Conservation (phyloP, 2,113 vertebrate species). For the Monopterus albus region DNA sequence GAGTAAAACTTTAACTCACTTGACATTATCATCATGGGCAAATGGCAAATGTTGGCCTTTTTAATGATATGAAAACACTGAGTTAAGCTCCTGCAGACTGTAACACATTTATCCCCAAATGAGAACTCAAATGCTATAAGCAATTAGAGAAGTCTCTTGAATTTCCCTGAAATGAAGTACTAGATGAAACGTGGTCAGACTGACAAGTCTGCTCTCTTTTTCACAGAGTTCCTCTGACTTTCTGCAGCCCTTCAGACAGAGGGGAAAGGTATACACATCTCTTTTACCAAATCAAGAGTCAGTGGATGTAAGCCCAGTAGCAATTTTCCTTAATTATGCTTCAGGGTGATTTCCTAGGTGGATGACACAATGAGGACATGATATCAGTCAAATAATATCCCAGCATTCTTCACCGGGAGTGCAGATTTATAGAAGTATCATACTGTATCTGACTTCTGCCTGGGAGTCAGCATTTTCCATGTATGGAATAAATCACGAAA, state of each 20-base stretch:
- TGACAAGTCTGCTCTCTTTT: conserved; percentile 68
- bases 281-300: conserved; percentile 69
- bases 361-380: conserved; percentile 72
- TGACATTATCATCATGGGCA: conserved; percentile 50
- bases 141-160: conserved; percentile 76
- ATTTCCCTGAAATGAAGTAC: conserved; percentile 74
- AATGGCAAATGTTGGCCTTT: conserved; percentile 56
- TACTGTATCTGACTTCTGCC: conserved; percentile 22
- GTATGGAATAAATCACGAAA: conserved; percentile 44
- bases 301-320: conserved; percentile 58
- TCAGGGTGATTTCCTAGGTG: conserved; percentile 65
- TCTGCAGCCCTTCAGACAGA: conserved; percentile 33
- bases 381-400: conserved; percentile 62
- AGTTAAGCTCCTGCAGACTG: conserved; percentile 52
- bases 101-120: conserved; percentile 52
- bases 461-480: conserved; percentile 34
- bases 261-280: conserved; percentile 53
- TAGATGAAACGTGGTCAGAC: conserved; percentile 78
- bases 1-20: conserved; percentile 42
- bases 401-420: background rate
- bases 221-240: conserved; percentile 62
- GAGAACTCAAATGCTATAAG: conserved; percentile 67
- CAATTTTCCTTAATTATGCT: conserved; percentile 71
- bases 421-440: conserved; percentile 5
- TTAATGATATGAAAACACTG: conserved; percentile 52